Percentiles rank a stretch among this genome's conserved stretches.
phyloP scores from a whole-genome alignment of 2,888 invertebrate genomes.

The Rhingia rostrata region DNA sequence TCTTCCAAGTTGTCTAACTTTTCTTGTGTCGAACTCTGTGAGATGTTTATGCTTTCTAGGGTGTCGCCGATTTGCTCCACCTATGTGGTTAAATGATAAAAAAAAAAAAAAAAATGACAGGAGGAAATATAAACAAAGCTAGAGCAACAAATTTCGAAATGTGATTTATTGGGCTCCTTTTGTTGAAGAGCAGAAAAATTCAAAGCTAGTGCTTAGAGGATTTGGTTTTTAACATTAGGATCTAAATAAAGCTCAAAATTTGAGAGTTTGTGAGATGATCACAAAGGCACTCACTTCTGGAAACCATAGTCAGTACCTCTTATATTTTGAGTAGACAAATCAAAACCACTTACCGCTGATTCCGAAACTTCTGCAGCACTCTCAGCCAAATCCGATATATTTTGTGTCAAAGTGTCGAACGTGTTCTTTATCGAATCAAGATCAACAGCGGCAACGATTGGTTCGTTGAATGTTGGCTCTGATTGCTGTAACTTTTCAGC shows the following conservation, averaged over 20 bases:
- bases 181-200: constrained; percentile 9
- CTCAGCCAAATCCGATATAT: constrained; percentile 55
- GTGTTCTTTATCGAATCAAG: constrained; percentile 53
- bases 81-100: constrained; percentile 28
- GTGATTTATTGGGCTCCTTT: constrained; percentile 35
- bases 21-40: constrained; percentile 68
- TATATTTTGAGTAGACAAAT: too few relatives aligned
- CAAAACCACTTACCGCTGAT: constrained; percentile 20
- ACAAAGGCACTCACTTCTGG: background rate
- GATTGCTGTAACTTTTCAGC: constrained; percentile 24
- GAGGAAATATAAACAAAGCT: constrained; percentile 18
- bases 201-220: background rate
- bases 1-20: constrained; percentile 63
- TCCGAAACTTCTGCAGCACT: constrained; percentile 39
- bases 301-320: too few relatives aligned
- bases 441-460: constrained; percentile 26
- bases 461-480: constrained; percentile 38
- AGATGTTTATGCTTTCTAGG: constrained; percentile 54
- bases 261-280: background rate
- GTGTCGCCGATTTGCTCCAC: constrained; percentile 38
- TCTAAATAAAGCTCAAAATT: background rate
- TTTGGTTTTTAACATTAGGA: too few relatives aligned
- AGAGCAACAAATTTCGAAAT: background rate
- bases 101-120: constrained; percentile 36
- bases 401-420: constrained; percentile 49